Base-by-base conservation (phyloP, 1,140 invertebrate genomes). In the Camponotus pennsylvanicus region DNA sequence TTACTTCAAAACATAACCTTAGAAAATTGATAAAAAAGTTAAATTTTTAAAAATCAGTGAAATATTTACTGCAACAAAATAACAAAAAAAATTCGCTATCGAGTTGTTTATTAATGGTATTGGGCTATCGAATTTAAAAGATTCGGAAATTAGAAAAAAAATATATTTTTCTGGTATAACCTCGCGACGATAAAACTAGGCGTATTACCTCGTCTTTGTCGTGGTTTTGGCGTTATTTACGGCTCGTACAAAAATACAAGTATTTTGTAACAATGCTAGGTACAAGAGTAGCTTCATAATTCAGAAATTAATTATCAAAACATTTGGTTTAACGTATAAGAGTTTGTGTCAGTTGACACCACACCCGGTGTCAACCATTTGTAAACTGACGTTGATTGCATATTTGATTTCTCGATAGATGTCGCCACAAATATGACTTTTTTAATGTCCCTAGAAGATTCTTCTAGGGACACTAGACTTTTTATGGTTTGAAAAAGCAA, bases 221-320 rank as follows among this genome's bases (percentile, higher is more conserved):
- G 66, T 45, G 82, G 90, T 89, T 57, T 69, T 69, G 67, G 73
- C 55, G 75, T 64, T 90, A 76, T 73, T 87, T 78, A 80, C 64
- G 63, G 85, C 89, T 80, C 85, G 83, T 91, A 92, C 86, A 92
- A 92, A 91, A 92, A 93, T 92, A 93, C 90, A 90, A 55, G 80
- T 86, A 91, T 90, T 91, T 61, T 86, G 87, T 85, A 93, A 91
- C 78, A 93, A 90, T 86, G 90, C 88, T 91, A 94, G 91, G 89
- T 93, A 92, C 92, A 90, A 88, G 85, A 91, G 91, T 91, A 93
- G 90, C 92, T 91, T 93, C 93, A 94, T 94, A 90, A 92, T 93
- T 83, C 79, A 82, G 88, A 86, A 70, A 89, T 86, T 78, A 87
- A 93, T 34, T 90, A 88, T 91, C 76, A 94, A 90, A 94, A 92